Conservation (phyloP, 2,113 vertebrate genomes). For the Myocastor coypus region DNA sequence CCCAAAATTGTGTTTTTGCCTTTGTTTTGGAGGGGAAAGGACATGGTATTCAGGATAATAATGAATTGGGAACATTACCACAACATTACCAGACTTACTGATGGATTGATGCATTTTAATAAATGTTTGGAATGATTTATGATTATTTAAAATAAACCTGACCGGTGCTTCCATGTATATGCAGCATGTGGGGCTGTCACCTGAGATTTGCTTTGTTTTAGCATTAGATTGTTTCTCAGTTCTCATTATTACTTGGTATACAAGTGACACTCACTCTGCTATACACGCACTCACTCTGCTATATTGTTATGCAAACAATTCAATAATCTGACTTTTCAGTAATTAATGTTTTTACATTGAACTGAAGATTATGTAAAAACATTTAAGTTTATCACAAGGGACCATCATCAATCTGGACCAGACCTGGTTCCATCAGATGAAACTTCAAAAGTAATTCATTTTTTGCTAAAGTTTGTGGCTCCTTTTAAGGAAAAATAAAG, state of each 20-base stretch:
- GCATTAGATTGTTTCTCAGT: constrained; percentile 66
- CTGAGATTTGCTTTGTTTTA: constrained; percentile 60
- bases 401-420: not conserved
- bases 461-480: constrained; percentile 67
- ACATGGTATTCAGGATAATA: constrained; percentile 68
- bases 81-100: constrained; percentile 73
- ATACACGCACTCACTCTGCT: constrained; percentile 31
- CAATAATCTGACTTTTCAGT: constrained; percentile 41
- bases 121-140: constrained; percentile 84
- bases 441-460: constrained; percentile 57
- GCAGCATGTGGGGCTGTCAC: constrained; percentile 32
- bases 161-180: constrained; percentile 78
- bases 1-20: too few species aligned
- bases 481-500: constrained; percentile 68
- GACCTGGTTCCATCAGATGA: constrained; percentile 35
- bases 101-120: constrained; percentile 80
- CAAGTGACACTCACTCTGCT: constrained; percentile 63
- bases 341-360: constrained; percentile 45
- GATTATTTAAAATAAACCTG: constrained; percentile 80
- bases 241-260: constrained; percentile 64
- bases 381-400: not conserved
- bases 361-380: constrained; percentile 40
- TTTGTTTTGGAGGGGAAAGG: constrained; percentile 17
- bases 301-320: constrained; percentile 34
- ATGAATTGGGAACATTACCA: constrained; percentile 66